Conservation (phyloP, 2,113 vertebrate genomes). For the Ariopsis seemanni region DNA sequence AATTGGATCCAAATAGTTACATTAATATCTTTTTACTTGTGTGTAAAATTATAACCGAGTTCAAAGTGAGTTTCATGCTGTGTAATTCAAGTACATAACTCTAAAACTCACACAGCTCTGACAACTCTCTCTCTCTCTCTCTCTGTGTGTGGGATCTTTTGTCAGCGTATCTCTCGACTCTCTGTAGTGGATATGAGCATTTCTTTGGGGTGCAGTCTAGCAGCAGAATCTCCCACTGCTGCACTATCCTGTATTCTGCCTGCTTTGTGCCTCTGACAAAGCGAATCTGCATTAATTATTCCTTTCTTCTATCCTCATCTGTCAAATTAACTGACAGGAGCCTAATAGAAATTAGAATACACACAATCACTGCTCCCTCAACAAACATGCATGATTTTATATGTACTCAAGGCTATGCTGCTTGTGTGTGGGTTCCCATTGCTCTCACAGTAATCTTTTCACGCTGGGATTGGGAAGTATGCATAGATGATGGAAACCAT, state of each 20-base stretch:
- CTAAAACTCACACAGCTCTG: neutral
- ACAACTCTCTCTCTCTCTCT: neutral
- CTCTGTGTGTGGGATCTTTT: slow-evolving; percentile 64
- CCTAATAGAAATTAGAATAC: slow-evolving; percentile 48
- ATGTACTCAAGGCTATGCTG: neutral
- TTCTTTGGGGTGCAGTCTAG: slow-evolving; percentile 71
- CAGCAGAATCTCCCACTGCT: slow-evolving; percentile 68
- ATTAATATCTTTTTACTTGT: neutral
- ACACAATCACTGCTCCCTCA: neutral
- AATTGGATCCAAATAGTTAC: neutral
- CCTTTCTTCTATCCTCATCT: slow-evolving; percentile 50
- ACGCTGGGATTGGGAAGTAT: neutral
- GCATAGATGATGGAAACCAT: neutral
- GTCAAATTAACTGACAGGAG: slow-evolving; percentile 61
- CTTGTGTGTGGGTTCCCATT: neutral
- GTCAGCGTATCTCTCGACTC: slow-evolving; percentile 67
- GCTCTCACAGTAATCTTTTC: neutral
- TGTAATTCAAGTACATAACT: slow-evolving; percentile 21
- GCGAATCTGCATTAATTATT: slow-evolving; percentile 76
- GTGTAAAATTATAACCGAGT: slow-evolving; percentile 21
- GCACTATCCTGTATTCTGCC: slow-evolving; percentile 63
- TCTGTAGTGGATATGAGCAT: slow-evolving; percentile 69
- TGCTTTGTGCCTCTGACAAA: slow-evolving; percentile 69
- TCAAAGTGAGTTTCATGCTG: slow-evolving; percentile 39
- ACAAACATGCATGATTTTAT: slow-evolving; percentile 5